These are phyloP conservation scores for Nomada hirtipes DNA, from an alignment of 2,888 invertebrate species.

Conservation along the genomic window DNA sequence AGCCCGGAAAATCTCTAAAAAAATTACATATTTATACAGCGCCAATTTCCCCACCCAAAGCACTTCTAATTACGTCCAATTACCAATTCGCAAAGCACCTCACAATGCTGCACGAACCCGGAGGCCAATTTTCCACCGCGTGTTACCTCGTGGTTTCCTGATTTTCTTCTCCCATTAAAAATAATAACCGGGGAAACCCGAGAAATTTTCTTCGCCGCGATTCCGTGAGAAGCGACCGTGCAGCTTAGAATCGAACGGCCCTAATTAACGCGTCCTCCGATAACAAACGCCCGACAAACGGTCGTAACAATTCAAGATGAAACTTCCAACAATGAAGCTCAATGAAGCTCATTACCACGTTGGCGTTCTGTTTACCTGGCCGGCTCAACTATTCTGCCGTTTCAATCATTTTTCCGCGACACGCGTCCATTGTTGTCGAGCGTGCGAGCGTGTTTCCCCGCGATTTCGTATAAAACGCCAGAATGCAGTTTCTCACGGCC, in stretches of 20 bases:
- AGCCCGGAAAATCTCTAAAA: neutral
- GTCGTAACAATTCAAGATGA: neutral
- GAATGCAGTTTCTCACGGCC: constrained; percentile 59
- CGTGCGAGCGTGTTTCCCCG: constrained; percentile 55
- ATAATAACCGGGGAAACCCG: constrained; percentile 15
- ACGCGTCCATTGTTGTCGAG: constrained; percentile 54
- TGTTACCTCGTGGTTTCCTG: constrained; percentile 33
- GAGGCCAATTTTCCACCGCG: constrained; percentile 11
- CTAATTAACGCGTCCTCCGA: constrained; percentile 24
- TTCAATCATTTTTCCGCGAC: constrained; percentile 1
- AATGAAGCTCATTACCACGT: neutral
- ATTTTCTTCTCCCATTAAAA: constrained; percentile 25
- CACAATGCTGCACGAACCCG: neutral
- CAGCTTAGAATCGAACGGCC: neutral
- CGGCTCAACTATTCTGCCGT: neutral
- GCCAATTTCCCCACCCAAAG: neutral
- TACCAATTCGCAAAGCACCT: neutral
- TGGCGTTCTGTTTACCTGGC: neutral
- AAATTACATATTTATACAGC: neutral
- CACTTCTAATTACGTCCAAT: constrained; percentile 31
- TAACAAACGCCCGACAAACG: neutral
- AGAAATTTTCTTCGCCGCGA: constrained; percentile 34
- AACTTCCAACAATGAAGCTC: neutral
- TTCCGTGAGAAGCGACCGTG: constrained; percentile 34
- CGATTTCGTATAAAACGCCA: constrained; percentile 57